A percentile compares a stretch with the other conserved stretches of the same genome.
phyloP scores from a whole-genome alignment of 2,113 vertebrate genomes.

The Macquaria ambigua region DNA sequence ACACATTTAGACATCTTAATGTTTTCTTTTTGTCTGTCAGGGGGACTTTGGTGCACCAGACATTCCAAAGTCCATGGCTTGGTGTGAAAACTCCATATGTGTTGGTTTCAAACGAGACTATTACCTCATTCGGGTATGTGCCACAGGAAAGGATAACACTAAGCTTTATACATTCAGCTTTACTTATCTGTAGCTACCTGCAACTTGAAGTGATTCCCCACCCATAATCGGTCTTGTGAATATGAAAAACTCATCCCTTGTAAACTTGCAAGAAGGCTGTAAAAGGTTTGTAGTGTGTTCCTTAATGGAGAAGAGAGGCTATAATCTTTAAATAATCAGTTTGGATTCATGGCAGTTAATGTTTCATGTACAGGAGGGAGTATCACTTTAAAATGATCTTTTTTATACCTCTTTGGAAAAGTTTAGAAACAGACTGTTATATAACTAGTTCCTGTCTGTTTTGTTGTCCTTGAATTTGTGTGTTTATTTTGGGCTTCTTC shows the following conservation, averaged over 20 bases:
- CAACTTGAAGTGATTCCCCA: background rate
- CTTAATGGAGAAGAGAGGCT: background rate
- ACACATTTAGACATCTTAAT: conserved; percentile 9
- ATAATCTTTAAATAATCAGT: background rate
- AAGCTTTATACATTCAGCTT: background rate
- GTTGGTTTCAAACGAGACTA: conserved; percentile 99
- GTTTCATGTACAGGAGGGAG: background rate
- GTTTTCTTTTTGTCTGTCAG: conserved; percentile 75
- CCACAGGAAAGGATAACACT: background rate
- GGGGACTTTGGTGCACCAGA: conserved; percentile 95
- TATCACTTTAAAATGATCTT: conserved; percentile 1
- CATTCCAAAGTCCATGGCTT: conserved; percentile 98
- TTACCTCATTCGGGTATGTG: conserved; percentile 93
- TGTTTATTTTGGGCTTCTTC: conserved; percentile 29
- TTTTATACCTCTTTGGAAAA: background rate
- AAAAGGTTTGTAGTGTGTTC: background rate
- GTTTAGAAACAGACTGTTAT: background rate
- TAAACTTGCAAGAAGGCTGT: background rate
- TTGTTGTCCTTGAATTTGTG: conserved; percentile 5
- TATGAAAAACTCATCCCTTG: background rate
- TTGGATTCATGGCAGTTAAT: background rate
- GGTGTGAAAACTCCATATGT: conserved; percentile 98
- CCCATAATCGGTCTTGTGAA: background rate
- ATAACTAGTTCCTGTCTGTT: conserved; percentile 10
- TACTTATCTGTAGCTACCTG: background rate